phyloP scores from a whole-genome alignment of 2,113 vertebrate genomes.

The Paracanthobrama guichenoti region DNA sequence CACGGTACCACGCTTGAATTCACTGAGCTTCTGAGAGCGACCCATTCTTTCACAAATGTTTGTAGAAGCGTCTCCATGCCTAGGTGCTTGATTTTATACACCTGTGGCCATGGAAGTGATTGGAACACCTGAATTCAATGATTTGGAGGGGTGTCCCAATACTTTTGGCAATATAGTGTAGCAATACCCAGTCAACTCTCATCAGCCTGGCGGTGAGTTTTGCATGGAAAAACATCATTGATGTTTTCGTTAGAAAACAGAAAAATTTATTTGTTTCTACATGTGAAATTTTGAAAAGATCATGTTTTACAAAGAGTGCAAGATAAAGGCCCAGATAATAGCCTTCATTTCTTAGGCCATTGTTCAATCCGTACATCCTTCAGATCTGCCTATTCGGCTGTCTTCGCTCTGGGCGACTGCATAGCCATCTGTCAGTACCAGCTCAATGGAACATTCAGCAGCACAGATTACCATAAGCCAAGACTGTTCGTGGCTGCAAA shows the following conservation, averaged over 20 bases:
- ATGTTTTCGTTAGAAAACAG: background rate
- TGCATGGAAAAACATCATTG: background rate
- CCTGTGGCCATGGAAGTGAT: too few relatives aligned
- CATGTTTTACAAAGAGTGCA: background rate
- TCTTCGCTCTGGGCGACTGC: constrained; percentile 62
- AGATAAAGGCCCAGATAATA: background rate
- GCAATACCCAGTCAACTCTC: background rate
- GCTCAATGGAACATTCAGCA: constrained; percentile 59
- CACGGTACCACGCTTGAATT: too few relatives aligned
- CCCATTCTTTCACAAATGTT: too few relatives aligned
- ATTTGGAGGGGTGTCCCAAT: too few relatives aligned
- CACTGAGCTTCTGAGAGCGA: too few relatives aligned
- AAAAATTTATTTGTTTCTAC: background rate
- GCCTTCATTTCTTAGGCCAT: constrained; percentile 32
- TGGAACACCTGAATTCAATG: too few relatives aligned
- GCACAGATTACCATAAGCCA: constrained; percentile 73
- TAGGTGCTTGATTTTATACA: too few relatives aligned
- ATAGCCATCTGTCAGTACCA: constrained; percentile 69
- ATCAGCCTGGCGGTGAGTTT: background rate
- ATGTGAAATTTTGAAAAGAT: background rate
- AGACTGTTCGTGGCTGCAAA: constrained; percentile 53
- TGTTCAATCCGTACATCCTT: constrained; percentile 30
- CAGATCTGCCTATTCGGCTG: constrained; percentile 44
- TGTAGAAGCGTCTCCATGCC: too few relatives aligned
- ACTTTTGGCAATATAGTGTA: too few relatives aligned